Base-by-base conservation (phyloP, 2,797 vertebrate species). In the Ceryle rudis region DNA sequence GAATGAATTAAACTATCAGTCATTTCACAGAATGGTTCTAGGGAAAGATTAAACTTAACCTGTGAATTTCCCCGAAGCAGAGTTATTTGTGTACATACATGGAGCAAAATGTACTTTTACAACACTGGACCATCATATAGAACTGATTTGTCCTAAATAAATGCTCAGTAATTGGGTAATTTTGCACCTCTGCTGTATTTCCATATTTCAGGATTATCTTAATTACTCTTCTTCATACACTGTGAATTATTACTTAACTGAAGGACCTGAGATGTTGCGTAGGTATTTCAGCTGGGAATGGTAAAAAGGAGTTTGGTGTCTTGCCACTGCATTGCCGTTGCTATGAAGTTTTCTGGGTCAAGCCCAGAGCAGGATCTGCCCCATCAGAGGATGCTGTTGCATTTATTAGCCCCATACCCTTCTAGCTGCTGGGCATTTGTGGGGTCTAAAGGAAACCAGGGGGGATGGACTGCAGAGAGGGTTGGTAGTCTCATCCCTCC, bases 41-140 rank as follows among this genome's bases (percentile, higher is more conserved):
- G 17, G 49, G 39, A 49, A 93, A 84, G 77, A 89, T 89, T 86
- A 81, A 81, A 20, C 42, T 54, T 89, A 78, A 70, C 9, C 44
- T 66, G 17, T 46, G 28, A 54, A 41, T 74, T 49, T 79, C 39
- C 31, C 28, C 60, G 25, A 80, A 87, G 39, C 28, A 39, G 14
- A 78, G 33, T 54, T 21, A 73, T 73, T 92, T 89, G 44, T 90
- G 52, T 28, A 14, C 19, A 41, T 20, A 25, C 14, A 61, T 35
- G 52, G 77, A 86, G 57, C 14, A 66, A 89, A 92, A 89, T 11
- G 2, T 21, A 80, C 14, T 28, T 85, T 73, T 64, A 16, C 13
- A 47, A 31, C 58, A 39, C 6, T 11, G 8, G 3, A 5, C 69
- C 66, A 44, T 75, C 77, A 28, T 31, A 52, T 4, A 49, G 23